Percentiles rank a stretch among this genome's conserved stretches.
These are phyloP conservation scores for Pseudoips prasinana DNA, from an alignment of 2,888 invertebrate species.

Conservation along the genomic window DNA sequence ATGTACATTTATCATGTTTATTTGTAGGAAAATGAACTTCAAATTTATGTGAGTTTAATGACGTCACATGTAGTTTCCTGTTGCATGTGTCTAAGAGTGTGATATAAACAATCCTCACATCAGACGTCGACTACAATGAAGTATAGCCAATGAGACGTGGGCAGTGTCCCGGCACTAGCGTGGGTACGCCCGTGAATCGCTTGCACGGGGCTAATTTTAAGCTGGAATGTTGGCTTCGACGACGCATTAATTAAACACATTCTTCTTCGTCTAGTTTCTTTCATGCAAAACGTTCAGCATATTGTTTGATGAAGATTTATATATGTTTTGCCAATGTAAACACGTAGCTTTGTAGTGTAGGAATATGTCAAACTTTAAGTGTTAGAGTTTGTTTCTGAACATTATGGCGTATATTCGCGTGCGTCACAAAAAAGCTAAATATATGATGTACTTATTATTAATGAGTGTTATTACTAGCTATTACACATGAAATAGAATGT, in stretches of 20 bases:
- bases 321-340: constrained; percentile 12
- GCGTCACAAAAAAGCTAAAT: neutral
- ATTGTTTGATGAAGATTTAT: constrained; percentile 30
- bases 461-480: neutral
- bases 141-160: constrained; percentile 5
- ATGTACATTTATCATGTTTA: neutral
- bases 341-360: constrained; percentile 10
- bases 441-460: neutral
- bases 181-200: constrained; percentile 61
- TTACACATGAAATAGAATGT: too few relatives aligned
- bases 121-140: constrained; percentile 9
- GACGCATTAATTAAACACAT: constrained; percentile 59
- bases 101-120: constrained; percentile 8
- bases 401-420: neutral
- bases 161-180: constrained; percentile 35
- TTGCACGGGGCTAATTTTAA: constrained; percentile 62
- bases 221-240: constrained; percentile 65
- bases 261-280: constrained; percentile 54
- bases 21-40: neutral
- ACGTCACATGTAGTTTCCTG: constrained; percentile 16
- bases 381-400: neutral
- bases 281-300: constrained; percentile 35
- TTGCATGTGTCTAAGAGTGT: constrained; percentile 5
- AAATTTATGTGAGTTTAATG: neutral
- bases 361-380: constrained; percentile 4